A percentile compares a stretch with the other conserved stretches of the same genome.
Conservation (phyloP, 2,888 invertebrate genomes). For the Lomographa bimaculata region DNA sequence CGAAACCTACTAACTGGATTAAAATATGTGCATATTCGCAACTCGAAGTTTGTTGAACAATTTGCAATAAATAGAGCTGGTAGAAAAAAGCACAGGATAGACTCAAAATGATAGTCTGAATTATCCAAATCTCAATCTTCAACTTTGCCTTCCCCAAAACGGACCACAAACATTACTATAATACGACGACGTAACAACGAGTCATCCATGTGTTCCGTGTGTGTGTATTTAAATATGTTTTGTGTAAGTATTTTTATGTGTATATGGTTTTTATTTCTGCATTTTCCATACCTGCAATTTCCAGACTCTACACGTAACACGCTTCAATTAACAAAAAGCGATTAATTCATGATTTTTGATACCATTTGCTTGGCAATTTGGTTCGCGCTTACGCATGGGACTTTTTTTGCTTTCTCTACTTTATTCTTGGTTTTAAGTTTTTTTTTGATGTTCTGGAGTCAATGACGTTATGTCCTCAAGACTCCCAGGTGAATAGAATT, state of each 20-base stretch:
- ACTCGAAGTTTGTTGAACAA: too few relatives aligned
- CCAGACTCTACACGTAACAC: slow-evolving; percentile 15
- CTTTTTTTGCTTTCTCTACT: slow-evolving; percentile 33
- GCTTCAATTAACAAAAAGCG: slow-evolving; percentile 32
- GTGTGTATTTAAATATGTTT: slow-evolving; percentile 26
- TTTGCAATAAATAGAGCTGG: too few relatives aligned
- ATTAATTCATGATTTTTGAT: slow-evolving; percentile 29
- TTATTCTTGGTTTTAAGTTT: slow-evolving; percentile 16
- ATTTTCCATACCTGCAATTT: slow-evolving; percentile 13
- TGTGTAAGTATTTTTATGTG: slow-evolving; percentile 23
- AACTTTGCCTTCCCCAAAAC: slow-evolving; percentile 26
- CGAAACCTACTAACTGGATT: too few relatives aligned
- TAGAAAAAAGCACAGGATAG: too few relatives aligned
- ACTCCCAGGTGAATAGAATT: slow-evolving; percentile 49
- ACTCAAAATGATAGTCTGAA: too few relatives aligned
- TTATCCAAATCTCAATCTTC: too few relatives aligned
- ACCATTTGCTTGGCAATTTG: slow-evolving; percentile 29
- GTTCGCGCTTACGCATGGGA: slow-evolving; percentile 43
- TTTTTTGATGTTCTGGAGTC: slow-evolving; percentile 50
- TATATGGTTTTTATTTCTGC: slow-evolving; percentile 27
- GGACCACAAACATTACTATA: slow-evolving; percentile 21
- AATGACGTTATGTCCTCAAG: slow-evolving; percentile 75
- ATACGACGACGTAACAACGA: slow-evolving; percentile 28
- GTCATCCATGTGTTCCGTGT: slow-evolving; percentile 32
- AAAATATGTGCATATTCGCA: too few relatives aligned